These are phyloP conservation scores for Habrosyne pyritoides DNA, from an alignment of 2,888 invertebrate species.

Conservation along the genomic window DNA sequence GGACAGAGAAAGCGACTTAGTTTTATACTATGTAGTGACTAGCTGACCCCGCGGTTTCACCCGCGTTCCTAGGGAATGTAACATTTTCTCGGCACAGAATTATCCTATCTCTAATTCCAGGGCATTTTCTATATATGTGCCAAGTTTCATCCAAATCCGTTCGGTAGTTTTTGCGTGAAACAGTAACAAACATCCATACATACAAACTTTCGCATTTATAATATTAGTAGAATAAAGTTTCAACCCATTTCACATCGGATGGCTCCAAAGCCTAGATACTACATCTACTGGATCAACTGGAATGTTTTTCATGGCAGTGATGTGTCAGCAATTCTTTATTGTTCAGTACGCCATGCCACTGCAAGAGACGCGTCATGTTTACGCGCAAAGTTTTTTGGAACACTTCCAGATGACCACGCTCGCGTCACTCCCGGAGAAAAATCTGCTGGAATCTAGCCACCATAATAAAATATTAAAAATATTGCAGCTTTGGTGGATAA, in stretches of 20 bases:
- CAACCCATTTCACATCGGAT: neutral
- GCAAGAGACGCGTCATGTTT: conserved; percentile 63
- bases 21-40: too few relatives aligned
- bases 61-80: too few relatives aligned
- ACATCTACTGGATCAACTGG: conserved; percentile 29
- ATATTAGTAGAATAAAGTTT: neutral
- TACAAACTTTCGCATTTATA: too few relatives aligned
- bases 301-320: conserved; percentile 42
- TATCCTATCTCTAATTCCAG: too few relatives aligned
- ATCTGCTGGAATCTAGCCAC: conserved; percentile 57
- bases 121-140: too few relatives aligned
- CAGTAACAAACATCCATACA: too few relatives aligned
- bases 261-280: neutral
- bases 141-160: too few relatives aligned
- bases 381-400: conserved; percentile 67
- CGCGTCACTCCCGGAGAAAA: conserved; percentile 49
- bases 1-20: too few relatives aligned
- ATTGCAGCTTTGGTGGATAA: conserved; percentile 27
- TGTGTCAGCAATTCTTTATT: conserved; percentile 26
- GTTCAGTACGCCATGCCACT: conserved; percentile 42
- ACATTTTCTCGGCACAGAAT: too few relatives aligned
- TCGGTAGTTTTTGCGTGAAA: too few relatives aligned
- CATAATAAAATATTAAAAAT: conserved; percentile 51
- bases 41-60: too few relatives aligned
- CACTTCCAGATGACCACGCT: conserved; percentile 49